Evolutionary conservation across 2,888 invertebrate species (phyloP).

Genomic region (Sarcophaga rosellei): DNA sequence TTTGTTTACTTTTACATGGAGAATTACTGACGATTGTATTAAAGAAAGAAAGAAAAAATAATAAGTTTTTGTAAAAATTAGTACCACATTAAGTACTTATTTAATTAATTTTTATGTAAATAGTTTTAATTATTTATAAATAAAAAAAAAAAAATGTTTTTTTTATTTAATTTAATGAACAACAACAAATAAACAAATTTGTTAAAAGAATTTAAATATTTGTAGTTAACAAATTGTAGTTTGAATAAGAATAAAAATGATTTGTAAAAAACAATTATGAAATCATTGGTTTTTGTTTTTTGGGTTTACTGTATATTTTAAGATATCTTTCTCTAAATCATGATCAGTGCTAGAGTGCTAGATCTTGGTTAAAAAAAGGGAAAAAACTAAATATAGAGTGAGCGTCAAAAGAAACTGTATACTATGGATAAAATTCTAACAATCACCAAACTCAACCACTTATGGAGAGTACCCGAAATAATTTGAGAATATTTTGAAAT

Average conservation of each 20-base stretch:
- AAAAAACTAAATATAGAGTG: too few relatives aligned
- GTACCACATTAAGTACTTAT: constrained; percentile 5
- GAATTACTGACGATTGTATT: constrained; percentile 3
- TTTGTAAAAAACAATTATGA: not conserved
- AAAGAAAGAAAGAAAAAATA: not conserved
- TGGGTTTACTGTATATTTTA: too few relatives aligned
- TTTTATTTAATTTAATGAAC: not conserved
- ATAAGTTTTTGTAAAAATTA: constrained; percentile 24
- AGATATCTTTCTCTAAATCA: too few relatives aligned
- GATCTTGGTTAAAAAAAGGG: too few relatives aligned
- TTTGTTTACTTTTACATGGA: constrained; percentile 16
- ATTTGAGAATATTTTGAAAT: too few relatives aligned
- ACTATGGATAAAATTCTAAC: too few relatives aligned
- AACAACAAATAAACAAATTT: not conserved
- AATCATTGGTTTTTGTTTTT: not conserved
- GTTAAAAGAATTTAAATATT: constrained; percentile 32
- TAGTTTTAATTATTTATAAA: constrained; percentile 58
- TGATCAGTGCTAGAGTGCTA: too few relatives aligned
- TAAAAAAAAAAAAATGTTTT: not conserved
- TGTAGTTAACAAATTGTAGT: not conserved
- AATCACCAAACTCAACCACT: too few relatives aligned
- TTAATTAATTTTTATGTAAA: constrained; percentile 3
- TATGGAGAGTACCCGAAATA: too few relatives aligned
- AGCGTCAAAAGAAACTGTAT: too few relatives aligned
- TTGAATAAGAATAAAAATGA: constrained; percentile 18